Percentiles rank a stretch among this genome's conserved stretches.
Evolutionary conservation across 2,888 invertebrate genomes (phyloP).

Genomic region (Ormia ochracea): DNA sequence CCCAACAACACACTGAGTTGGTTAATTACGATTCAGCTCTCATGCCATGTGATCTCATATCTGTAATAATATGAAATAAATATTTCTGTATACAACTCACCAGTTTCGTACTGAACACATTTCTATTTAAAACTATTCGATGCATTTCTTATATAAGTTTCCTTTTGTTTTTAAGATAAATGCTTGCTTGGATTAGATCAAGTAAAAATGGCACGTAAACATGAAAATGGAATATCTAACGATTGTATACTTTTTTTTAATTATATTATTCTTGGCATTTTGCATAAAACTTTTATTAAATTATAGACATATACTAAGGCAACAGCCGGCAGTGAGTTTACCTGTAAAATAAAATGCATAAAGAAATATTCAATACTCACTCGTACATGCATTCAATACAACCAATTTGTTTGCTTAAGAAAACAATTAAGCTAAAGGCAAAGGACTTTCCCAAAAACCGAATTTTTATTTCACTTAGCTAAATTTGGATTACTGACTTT

Average conservation of each 20-base stretch:
- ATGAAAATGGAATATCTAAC: constrained; percentile 32
- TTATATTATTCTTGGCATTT: constrained; percentile 28
- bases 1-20: constrained; percentile 11
- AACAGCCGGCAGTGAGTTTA: not conserved
- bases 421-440: not conserved
- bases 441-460: too few relatives aligned
- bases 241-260: constrained; percentile 5
- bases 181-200: not conserved
- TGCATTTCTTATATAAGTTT: constrained; percentile 1
- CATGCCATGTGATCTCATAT: constrained; percentile 32
- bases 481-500: too few relatives aligned
- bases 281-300: constrained; percentile 36
- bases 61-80: constrained; percentile 11
- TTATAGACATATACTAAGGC: not conserved
- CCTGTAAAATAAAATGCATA: not conserved
- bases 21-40: constrained; percentile 43
- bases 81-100: constrained; percentile 33
- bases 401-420: not conserved
- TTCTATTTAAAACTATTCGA: constrained; percentile 5
- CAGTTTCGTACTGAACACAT: constrained; percentile 3
- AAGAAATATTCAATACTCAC: not conserved
- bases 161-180: not conserved
- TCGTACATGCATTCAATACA: not conserved
- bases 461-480: too few relatives aligned
- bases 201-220: constrained; percentile 11